phyloP scores from a whole-genome alignment of 2,113 vertebrate species.

The Cyanoderma ruficeps region DNA sequence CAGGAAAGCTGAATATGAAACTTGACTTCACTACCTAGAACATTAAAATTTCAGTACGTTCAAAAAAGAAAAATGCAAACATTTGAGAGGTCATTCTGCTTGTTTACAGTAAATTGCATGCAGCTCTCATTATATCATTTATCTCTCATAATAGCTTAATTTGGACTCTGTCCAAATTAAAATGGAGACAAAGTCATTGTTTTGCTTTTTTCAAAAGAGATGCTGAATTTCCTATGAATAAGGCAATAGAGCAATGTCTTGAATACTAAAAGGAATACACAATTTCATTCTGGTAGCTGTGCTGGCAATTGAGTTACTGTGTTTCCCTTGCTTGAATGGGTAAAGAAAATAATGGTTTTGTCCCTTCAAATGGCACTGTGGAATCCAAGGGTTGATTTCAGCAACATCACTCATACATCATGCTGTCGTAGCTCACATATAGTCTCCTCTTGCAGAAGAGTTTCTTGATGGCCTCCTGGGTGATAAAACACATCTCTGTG shows the following conservation, averaged over 20 bases:
- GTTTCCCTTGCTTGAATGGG: slow-evolving; percentile 25
- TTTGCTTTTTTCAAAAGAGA: slow-evolving; percentile 54
- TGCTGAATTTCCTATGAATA: slow-evolving; percentile 45
- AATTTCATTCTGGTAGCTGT: slow-evolving; percentile 30
- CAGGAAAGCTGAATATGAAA: slow-evolving; percentile 60
- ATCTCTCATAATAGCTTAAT: slow-evolving; percentile 60
- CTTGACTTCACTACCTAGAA: slow-evolving; percentile 58
- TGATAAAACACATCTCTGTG: not conserved
- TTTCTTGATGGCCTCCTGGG: not conserved
- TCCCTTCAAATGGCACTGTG: slow-evolving; percentile 37
- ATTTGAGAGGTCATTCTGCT: slow-evolving; percentile 47
- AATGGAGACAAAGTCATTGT: slow-evolving; percentile 42
- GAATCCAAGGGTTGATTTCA: slow-evolving; percentile 33
- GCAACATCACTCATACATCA: slow-evolving; percentile 5
- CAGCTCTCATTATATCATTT: slow-evolving; percentile 36
- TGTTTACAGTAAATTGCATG: slow-evolving; percentile 36
- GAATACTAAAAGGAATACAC: slow-evolving; percentile 50
- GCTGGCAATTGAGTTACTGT: not conserved
- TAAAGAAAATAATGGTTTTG: slow-evolving; percentile 49
- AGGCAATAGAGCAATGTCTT: slow-evolving; percentile 28
- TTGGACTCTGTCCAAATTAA: slow-evolving; percentile 69
- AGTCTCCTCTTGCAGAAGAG: not conserved
- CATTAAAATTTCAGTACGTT: slow-evolving; percentile 61
- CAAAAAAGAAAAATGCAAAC: slow-evolving; percentile 54
- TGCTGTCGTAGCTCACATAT: not conserved